Conservation (phyloP, 2,797 vertebrate species). For the Rhinoraja longicauda region DNA sequence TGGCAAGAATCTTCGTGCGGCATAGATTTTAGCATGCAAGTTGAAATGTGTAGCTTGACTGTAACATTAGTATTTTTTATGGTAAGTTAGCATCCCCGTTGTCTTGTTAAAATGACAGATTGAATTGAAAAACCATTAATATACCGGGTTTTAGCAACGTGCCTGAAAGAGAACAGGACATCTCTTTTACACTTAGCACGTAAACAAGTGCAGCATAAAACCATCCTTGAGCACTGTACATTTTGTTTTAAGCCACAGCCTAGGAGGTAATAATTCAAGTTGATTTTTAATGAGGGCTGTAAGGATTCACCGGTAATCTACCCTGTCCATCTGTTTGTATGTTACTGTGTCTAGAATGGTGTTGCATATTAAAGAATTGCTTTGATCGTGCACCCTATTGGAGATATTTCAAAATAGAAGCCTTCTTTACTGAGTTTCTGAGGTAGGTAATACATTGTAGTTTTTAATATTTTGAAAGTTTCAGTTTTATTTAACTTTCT, state of each 20-base stretch:
- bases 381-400: neutral
- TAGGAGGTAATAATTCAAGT: slow-evolving; percentile 31
- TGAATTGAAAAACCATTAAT: slow-evolving; percentile 39
- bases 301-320: slow-evolving; percentile 29
- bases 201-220: slow-evolving; percentile 20
- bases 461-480: neutral
- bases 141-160: slow-evolving; percentile 34
- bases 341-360: neutral
- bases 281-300: slow-evolving; percentile 35
- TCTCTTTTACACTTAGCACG: slow-evolving; percentile 21
- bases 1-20: slow-evolving; percentile 20
- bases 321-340: slow-evolving; percentile 26
- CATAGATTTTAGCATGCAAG: slow-evolving; percentile 33
- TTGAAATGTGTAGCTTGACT: slow-evolving; percentile 35
- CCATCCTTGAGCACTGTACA: neutral
- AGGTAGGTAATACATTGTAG: neutral
- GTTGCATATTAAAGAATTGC: slow-evolving; percentile 19
- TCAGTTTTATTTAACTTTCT: neutral
- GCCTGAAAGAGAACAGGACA: slow-evolving; percentile 29
- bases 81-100: slow-evolving; percentile 38
- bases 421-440: neutral
- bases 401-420: slow-evolving; percentile 1
- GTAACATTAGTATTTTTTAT: slow-evolving; percentile 39
- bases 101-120: slow-evolving; percentile 39
- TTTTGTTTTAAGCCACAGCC: slow-evolving; percentile 27